phyloP scores from a whole-genome alignment of 2,888 invertebrate genomes.

The Thymelicus acteon region DNA sequence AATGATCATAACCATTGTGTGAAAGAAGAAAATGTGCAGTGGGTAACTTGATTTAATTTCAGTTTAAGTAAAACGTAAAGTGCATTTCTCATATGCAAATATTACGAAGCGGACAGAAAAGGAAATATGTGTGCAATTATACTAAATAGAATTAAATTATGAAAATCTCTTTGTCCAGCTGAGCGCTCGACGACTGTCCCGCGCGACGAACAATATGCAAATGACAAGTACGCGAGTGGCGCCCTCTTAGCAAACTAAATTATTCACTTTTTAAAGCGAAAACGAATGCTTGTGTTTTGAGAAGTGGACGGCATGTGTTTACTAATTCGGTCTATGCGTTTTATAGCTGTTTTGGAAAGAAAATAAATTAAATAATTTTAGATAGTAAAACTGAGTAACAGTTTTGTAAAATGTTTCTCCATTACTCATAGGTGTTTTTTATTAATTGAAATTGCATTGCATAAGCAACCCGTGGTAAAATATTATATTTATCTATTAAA shows the following conservation, averaged over 20 bases:
- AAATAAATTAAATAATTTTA: not conserved
- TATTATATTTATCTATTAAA: too few relatives aligned
- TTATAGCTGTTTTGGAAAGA: not conserved
- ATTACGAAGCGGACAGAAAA: slow-evolving; percentile 53
- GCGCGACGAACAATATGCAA: slow-evolving; percentile 65
- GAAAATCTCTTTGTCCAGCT: slow-evolving; percentile 69
- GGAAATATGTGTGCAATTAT: slow-evolving; percentile 72
- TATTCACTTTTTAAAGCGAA: slow-evolving; percentile 32
- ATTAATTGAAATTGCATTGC: not conserved
- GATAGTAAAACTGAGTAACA: too few relatives aligned
- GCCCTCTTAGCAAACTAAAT: slow-evolving; percentile 43
- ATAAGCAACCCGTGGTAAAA: too few relatives aligned
- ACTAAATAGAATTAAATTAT: slow-evolving; percentile 77
- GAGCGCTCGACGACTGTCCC: slow-evolving; percentile 49
- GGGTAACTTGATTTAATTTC: slow-evolving; percentile 20
- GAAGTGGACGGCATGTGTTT: slow-evolving; percentile 13
- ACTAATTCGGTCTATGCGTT: slow-evolving; percentile 7
- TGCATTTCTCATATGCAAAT: slow-evolving; percentile 60
- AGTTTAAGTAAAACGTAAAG: slow-evolving; percentile 1
- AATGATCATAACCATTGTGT: slow-evolving; percentile 20
- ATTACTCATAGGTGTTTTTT: too few relatives aligned
- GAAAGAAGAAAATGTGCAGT: not conserved
- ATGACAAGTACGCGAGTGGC: slow-evolving; percentile 62
- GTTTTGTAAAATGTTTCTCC: too few relatives aligned
- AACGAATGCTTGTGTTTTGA: slow-evolving; percentile 18